Percentiles rank a stretch among this genome's conserved stretches.
Evolutionary conservation across 2,888 invertebrate genomes (phyloP).

Genomic region (Selenia dentaria): DNA sequence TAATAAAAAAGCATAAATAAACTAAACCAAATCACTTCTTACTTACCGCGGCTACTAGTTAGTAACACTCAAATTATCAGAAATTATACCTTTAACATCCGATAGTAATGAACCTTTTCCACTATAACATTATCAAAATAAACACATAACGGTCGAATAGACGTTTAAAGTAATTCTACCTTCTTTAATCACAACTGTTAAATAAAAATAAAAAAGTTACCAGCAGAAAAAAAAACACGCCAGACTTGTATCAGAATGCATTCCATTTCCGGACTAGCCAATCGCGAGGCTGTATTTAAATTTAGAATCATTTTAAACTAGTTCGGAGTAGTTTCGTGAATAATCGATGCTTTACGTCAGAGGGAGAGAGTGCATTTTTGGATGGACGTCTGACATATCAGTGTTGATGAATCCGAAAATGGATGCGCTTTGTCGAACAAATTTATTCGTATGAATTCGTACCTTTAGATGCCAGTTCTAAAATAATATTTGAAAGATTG

Average conservation of each 20-base stretch:
- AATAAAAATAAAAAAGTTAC: constrained; percentile 14
- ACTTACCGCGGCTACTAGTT: constrained; percentile 15
- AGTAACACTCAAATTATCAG: constrained; percentile 16
- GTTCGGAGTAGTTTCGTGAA: constrained; percentile 33
- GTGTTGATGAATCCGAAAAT: background rate
- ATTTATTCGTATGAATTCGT: no score
- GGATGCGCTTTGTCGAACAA: no score
- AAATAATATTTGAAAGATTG: no score
- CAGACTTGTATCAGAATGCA: constrained; percentile 48
- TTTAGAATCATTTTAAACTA: constrained; percentile 50
- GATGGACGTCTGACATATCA: constrained; percentile 9
- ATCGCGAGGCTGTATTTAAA: constrained; percentile 50
- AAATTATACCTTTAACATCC: constrained; percentile 20
- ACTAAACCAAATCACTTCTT: constrained; percentile 9
- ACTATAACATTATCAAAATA: constrained; percentile 17
- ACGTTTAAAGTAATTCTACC: constrained; percentile 8
- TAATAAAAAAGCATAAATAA: constrained; percentile 9
- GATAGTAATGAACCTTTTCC: constrained; percentile 15
- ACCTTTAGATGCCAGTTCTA: no score
- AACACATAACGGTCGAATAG: background rate
- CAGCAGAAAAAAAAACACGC: constrained; percentile 37
- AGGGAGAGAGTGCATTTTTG: constrained; percentile 36
- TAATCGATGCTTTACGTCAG: constrained; percentile 22
- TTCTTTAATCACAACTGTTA: constrained; percentile 21
- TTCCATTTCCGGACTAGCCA: constrained; percentile 55